A percentile compares a stretch with the other conserved stretches of the same genome.
phyloP scores from a whole-genome alignment of 2,113 vertebrate species.

The Crotalus horridus region DNA sequence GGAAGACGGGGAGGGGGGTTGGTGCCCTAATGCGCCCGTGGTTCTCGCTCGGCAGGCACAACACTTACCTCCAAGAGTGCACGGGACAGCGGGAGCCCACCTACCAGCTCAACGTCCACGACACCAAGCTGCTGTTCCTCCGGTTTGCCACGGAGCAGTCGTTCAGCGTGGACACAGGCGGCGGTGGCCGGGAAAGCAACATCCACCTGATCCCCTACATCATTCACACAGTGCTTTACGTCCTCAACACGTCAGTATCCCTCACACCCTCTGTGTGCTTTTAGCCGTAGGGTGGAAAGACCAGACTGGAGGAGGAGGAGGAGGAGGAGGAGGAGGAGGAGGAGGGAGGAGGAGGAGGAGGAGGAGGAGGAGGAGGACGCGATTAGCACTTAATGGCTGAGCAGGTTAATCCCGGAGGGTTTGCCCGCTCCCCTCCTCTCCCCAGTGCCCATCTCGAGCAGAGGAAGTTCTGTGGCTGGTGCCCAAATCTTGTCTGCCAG shows the following conservation, averaged over 20 bases:
- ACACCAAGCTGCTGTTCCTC: conserved; percentile 95
- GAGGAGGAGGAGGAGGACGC: too few species aligned
- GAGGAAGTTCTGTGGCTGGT: not conserved
- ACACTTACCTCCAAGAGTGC: conserved; percentile 98
- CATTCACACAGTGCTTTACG: conserved; percentile 97
- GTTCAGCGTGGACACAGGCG: conserved; percentile 92
- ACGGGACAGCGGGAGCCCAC: conserved; percentile 96
- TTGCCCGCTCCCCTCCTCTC: not conserved
- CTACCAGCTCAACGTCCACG: conserved; percentile 97
- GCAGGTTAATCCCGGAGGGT: not conserved
- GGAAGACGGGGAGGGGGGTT: not conserved
- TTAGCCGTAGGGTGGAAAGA: not conserved
- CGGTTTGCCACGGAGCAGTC: conserved; percentile 98
- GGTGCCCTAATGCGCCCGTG: rapidly evolving
- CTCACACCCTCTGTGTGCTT: rapidly evolving
- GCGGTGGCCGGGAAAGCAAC: conserved; percentile 97
- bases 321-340: too few species aligned
- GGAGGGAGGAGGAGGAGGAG: too few species aligned
- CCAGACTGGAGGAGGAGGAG: not conserved
- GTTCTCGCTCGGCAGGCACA: conserved; percentile 76
- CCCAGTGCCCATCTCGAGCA: too few species aligned
- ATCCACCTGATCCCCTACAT: conserved; percentile 99
- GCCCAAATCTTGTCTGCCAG: too few species aligned
- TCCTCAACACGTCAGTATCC: conserved; percentile 92
- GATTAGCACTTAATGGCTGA: not conserved